phyloP scores from a whole-genome alignment of 1,140 invertebrate genomes.

The Muscidifurax raptorellus region DNA sequence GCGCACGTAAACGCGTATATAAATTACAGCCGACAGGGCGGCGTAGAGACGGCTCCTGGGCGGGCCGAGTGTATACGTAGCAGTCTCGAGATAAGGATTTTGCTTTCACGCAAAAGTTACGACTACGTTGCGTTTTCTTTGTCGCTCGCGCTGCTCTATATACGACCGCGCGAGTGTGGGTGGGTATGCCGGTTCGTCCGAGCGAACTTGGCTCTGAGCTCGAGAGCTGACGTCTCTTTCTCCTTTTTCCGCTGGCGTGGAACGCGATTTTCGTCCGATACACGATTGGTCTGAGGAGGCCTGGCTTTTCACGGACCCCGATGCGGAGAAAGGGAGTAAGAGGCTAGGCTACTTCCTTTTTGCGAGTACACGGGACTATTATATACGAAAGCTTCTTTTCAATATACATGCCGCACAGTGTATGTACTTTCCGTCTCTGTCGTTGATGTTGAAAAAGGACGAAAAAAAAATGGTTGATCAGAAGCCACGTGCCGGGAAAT shows the following conservation, averaged over 20 bases:
- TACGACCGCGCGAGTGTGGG: not conserved
- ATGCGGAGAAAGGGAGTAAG: too few species aligned
- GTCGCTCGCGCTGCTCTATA: not conserved
- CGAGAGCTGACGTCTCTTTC: conserved; percentile 3
- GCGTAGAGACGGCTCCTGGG: not conserved
- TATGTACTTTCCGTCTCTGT: too few species aligned
- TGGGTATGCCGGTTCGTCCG: not conserved
- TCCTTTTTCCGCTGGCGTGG: not conserved
- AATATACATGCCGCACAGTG: too few species aligned
- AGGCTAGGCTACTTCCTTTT: not conserved
- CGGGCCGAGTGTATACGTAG: not conserved
- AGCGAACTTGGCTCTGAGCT: not conserved
- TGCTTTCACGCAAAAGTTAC: conserved; percentile 8
- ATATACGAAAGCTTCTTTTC: not conserved
- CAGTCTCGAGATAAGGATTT: conserved; percentile 5
- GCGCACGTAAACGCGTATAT: not conserved
- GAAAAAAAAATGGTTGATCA: not conserved
- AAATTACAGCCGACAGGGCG: not conserved
- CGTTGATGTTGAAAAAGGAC: too few species aligned
- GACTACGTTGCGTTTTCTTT: conserved; percentile 14
- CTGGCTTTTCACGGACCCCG: not conserved
- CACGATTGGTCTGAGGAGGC: not conserved
- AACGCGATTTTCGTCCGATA: conserved; percentile 31
- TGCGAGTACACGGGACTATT: not conserved
- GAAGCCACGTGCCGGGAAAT: not conserved